Conservation (phyloP, 2,888 invertebrate species). For the Caradrina clavipalpis region DNA sequence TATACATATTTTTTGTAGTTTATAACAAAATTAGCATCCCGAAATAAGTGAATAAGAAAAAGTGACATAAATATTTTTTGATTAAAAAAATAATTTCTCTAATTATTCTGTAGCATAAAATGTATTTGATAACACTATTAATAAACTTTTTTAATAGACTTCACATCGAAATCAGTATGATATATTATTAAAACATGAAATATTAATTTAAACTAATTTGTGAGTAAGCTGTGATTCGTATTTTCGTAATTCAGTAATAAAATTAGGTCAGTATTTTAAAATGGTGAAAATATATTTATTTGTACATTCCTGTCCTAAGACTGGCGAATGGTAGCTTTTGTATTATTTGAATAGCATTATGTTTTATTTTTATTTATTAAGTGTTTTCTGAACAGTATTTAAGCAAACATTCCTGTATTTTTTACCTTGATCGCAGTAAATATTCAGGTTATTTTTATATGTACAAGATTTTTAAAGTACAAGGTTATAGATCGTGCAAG, state of each 20-base stretch:
- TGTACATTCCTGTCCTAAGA: constrained; percentile 78
- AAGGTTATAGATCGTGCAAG: constrained; percentile 71
- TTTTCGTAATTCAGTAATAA: constrained; percentile 59
- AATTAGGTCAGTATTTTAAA: constrained; percentile 63
- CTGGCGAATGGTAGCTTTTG: constrained; percentile 66
- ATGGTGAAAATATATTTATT: constrained; percentile 68
- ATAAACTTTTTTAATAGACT: constrained; percentile 46
- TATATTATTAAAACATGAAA: constrained; percentile 47
- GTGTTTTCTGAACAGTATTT: constrained; percentile 67
- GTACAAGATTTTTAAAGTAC: constrained; percentile 72
- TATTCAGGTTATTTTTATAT: constrained; percentile 58
- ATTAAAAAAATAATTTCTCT: constrained; percentile 44
- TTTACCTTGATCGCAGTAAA: constrained; percentile 45
- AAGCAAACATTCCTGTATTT: constrained; percentile 66
- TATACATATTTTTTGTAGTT: constrained; percentile 1
- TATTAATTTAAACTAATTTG: constrained; percentile 54
- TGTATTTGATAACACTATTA: constrained; percentile 38
- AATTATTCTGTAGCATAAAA: constrained; percentile 47
- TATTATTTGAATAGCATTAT: constrained; percentile 58
- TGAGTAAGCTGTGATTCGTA: constrained; percentile 62
- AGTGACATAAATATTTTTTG: constrained; percentile 64
- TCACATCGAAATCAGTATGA: constrained; percentile 61
- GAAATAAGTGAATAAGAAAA: constrained; percentile 56
- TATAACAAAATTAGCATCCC: constrained; percentile 19
- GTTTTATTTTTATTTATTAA: constrained; percentile 46